Evolutionary conservation across 1,140 invertebrate species (phyloP), one percentile per base, ranked within the genome.

Genomic region (Brachionus sp.): DNA sequence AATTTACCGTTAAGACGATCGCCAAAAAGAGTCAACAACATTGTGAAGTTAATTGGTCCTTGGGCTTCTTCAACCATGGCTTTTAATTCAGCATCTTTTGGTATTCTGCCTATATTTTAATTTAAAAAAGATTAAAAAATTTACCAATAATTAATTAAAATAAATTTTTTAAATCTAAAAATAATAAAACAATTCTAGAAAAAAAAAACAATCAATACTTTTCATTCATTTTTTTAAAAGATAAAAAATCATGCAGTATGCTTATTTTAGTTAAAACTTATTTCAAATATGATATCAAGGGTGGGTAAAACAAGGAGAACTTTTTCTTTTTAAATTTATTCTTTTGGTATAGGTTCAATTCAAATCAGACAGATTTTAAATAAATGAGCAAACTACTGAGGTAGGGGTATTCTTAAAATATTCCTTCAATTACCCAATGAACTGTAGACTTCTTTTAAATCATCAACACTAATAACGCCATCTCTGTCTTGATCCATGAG

Each of bases 401-500:
- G 29, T 29, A 57, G n/a, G 64, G 64, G 64, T 10, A 35, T 1
- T 42, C 42, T 73, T 35, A 23, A 19, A 16, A 16, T 39, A 39
- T 39, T 9, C 1, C 5, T 44, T 39, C 33, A 44, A 86, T 87
- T 86, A 91, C 96, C 96, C 84, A 98, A 92, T 85, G 94, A 93
- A 90, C 97, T 95, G 91, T 95, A 98, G 88, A 95, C 96, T 87
- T 93, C 93, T 88, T 95, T 93, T 86, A 98, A 92, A 91, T 98
- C 97, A 89, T 93, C 93, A 90, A 97, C 96, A 88, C 94, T 94
- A 89, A 98, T 95, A 90, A 98, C 93, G 12, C 96, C 95, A 90
- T 98, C 97, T 90, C 98, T 96, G 91, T 98, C 95, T 90, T 94
- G 93, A 91, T 98, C 97, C 93, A 98, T 98, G 87, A 98, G 93